Base-by-base conservation (phyloP, 2,113 vertebrate genomes). In the Nestor notabilis region DNA sequence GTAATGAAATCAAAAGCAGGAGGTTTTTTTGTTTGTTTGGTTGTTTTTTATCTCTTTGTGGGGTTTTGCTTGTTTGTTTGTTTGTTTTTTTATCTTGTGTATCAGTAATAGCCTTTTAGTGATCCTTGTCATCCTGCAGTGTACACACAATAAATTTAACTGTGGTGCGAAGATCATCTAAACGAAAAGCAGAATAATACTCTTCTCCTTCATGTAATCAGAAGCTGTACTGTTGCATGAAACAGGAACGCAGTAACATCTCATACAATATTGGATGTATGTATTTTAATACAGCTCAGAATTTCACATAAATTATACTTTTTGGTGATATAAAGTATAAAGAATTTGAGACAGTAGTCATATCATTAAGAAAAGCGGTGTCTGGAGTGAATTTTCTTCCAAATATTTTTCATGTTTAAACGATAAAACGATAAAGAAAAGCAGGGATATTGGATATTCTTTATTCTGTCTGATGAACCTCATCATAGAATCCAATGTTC, bases 81-180 rank as follows among this genome's bases (percentile, higher is more conserved):
- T 39, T 39, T 39, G 39, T 39, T 39, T 39, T 39, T 77, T 52
- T 17, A 43, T 64, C 27, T 17, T 83, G 47, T 65, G 31, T 80
- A 75, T 18, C 21, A 84, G 27, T 74, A 84, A 95, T 44, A 91
- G 23, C 13, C 9, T 71, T 87, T 68, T 87, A 56, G 87, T 79
- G 65, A 55, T 52, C 46, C 39, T 90, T 93, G 64, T 63, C 81
- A 82, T 83, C 63, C 41, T 83, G 58, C 53, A 80, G 27, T 87
- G 35, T 87, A 95, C 95, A 92, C 83, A 96, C 41, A 72, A 71
- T 85, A 90, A 88, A 92, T 90, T 80, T 61, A 61, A 56, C 37
- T 80, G 31, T 41, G 55, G 1, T 58, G 13, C 65, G 49, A 83
- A 88, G 41, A 86, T 49, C 49, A 66, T 56, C 27, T 69, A n/a